Conservation (phyloP, 2,797 vertebrate species). For the Siniperca scherzeri region DNA sequence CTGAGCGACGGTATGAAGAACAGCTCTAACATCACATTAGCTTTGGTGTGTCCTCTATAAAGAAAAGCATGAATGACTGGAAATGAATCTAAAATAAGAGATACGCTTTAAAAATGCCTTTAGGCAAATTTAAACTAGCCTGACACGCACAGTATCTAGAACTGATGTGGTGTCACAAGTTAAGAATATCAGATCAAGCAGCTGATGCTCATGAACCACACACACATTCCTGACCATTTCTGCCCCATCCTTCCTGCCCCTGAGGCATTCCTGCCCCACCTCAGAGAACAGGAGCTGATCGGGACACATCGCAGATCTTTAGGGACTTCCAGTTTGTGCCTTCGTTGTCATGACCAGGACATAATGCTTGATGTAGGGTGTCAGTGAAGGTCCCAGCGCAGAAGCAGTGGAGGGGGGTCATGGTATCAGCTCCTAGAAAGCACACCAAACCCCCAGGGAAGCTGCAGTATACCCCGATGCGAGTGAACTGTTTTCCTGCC, state of each 20-base stretch:
- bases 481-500: conserved; percentile 65
- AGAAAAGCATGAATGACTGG: background rate
- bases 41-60: background rate
- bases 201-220: conserved; percentile 1
- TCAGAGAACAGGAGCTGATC: conserved; percentile 69
- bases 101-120: background rate
- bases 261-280: background rate
- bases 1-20: too few species aligned
- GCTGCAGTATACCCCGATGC: conserved; percentile 77
- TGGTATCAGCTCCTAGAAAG: conserved; percentile 78
- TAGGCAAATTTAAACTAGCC: conserved; percentile 15
- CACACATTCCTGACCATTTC: conserved; percentile 4
- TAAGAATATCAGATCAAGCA: conserved; percentile 30
- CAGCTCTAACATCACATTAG: background rate
- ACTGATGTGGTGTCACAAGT: background rate
- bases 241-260: background rate
- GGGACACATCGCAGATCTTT: conserved; percentile 67
- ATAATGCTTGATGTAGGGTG: conserved; percentile 66
- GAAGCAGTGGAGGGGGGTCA: conserved; percentile 76
- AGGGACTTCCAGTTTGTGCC: conserved; percentile 76
- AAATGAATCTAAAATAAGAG: conserved; percentile 27
- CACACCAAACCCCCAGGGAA: conserved; percentile 74
- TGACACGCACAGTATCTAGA: background rate
- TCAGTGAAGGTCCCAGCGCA: conserved; percentile 74
- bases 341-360: conserved; percentile 77